Evolutionary conservation across 2,113 vertebrate genomes (phyloP).

Genomic region (zebrafish (Danio rerio)): DNA sequence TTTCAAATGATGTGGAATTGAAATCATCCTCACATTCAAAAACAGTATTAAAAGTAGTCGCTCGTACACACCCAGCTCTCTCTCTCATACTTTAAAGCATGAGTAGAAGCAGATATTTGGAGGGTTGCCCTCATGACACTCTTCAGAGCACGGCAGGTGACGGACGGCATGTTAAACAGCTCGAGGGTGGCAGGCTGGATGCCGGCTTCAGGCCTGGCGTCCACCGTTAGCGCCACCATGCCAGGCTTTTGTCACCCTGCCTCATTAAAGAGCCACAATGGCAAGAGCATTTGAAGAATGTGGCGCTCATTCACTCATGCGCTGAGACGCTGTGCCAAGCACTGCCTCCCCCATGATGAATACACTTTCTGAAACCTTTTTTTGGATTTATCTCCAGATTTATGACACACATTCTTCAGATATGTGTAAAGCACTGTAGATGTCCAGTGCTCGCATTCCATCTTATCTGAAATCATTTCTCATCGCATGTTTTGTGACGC

Average conservation of each 20-base stretch:
- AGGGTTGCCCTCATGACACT: neutral
- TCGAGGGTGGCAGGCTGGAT: constrained; percentile 23
- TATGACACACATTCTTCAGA: neutral
- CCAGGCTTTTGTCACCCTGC: constrained; percentile 52
- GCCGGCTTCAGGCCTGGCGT: constrained; percentile 65
- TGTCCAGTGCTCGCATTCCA: neutral
- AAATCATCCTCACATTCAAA: neutral
- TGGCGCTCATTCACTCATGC: constrained; percentile 48
- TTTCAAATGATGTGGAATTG: neutral
- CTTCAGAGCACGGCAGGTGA: neutral
- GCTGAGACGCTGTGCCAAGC: constrained; percentile 60
- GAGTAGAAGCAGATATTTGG: neutral
- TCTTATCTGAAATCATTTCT: neutral
- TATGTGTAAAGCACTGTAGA: neutral
- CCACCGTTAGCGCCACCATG: constrained; percentile 60
- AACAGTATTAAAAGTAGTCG: neutral
- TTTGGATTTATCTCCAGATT: neutral
- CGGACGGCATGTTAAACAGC: constrained; percentile 28
- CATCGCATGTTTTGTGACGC: neutral
- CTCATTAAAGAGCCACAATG: constrained; percentile 70
- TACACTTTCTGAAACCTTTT: constrained; percentile 1
- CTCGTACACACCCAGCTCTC: neutral
- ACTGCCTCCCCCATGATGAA: constrained; percentile 51
- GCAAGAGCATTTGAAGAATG: constrained; percentile 68
- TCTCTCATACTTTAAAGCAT: neutral